phyloP scores from a whole-genome alignment of 2,888 invertebrate species.

The Heliconius erato region DNA sequence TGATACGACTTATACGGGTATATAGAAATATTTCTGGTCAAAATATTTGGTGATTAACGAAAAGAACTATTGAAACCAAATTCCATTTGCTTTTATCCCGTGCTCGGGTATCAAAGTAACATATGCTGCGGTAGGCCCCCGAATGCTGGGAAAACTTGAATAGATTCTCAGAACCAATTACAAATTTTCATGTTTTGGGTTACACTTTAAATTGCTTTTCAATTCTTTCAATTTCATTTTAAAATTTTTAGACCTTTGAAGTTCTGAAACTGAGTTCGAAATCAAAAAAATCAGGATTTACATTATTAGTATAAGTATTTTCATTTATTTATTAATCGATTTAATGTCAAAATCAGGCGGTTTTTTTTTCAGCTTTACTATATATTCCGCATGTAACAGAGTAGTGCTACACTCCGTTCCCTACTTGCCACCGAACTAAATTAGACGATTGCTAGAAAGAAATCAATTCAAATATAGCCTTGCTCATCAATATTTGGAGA shows the following conservation, averaged over 20 bases:
- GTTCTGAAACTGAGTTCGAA: not conserved
- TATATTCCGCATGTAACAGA: no score
- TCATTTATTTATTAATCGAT: no score
- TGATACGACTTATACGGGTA: not conserved
- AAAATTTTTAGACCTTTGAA: not conserved
- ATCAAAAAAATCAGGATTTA: not conserved
- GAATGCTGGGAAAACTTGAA: slow-evolving; percentile 37
- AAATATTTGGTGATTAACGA: not conserved
- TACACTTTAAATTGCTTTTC: slow-evolving; percentile 26
- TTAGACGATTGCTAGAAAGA: no score
- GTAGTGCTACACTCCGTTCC: no score
- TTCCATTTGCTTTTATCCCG: slow-evolving; percentile 43
- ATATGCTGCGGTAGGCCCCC: slow-evolving; percentile 31
- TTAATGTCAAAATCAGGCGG: no score
- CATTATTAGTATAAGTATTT: no score
- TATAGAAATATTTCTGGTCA: not conserved
- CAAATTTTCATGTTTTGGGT: slow-evolving; percentile 22
- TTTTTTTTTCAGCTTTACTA: no score
- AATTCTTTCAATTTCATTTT: not conserved
- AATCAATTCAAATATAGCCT: no score
- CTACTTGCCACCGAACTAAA: no score
- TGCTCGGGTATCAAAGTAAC: slow-evolving; percentile 28
- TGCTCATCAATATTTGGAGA: no score
- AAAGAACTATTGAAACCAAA: slow-evolving; percentile 37
- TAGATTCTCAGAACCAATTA: slow-evolving; percentile 40